Base-by-base conservation (phyloP, 2,113 vertebrate species). In the Heliornis fulica region DNA sequence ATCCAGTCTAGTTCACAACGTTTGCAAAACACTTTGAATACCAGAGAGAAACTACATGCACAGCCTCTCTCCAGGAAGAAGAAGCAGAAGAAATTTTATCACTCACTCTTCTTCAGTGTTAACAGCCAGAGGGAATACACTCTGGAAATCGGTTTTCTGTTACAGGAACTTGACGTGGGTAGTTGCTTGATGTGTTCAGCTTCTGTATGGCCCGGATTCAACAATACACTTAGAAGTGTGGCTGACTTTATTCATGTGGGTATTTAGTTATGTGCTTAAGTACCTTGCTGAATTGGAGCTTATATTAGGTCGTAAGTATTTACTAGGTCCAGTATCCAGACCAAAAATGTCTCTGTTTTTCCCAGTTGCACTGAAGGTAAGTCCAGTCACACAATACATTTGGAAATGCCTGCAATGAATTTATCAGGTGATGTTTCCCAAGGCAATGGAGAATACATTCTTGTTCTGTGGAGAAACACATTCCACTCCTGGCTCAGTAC, bases 181-280 rank as follows among this genome's bases (percentile, higher is more conserved):
- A 90, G 78, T 77, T 93, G n/a, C 82, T 91, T 91, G 82, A 94
- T 94, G 66, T 66, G 46, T 83, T 96, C 79, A 86, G 92, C 94
- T 96, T 92, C 93, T 96, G 94, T 96, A 80, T 96, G 93, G 90
- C 94, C 76, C 63, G 53, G 64, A 60, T 97, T 96, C 95, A 96
- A 87, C 31, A 56, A 84, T 91, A 91, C 74, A 87, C 61, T 97
- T 90, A 95, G 75, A 95, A 94, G 69, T 6, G 25, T 64, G 81
- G 86, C 92, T 97, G 79, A 75, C 68, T 95, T 92, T 92, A 94
- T 90, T 94, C 92, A 78, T 83, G 56, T 78, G 96, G 60, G 90
- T 92, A 78, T 94, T 95, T 75, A 68, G 71, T 76, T 71, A 97
- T 93, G 88, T 72, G 43, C 79, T 92, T 90, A 91, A 96, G 90